phyloP scores from a whole-genome alignment of 2,797 vertebrate genomes.

The Alectoris magna region DNA sequence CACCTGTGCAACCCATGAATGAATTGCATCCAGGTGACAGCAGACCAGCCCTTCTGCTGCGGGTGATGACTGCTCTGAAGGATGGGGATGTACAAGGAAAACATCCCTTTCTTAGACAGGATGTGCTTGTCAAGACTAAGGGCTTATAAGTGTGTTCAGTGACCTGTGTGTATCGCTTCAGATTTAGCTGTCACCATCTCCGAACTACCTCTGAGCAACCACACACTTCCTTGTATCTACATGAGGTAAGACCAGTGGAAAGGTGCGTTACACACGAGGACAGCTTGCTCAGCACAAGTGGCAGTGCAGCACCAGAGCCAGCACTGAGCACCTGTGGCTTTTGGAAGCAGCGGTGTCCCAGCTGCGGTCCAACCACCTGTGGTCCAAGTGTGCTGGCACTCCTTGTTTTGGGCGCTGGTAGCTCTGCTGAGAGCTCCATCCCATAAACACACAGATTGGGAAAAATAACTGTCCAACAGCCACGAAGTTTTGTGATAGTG shows the following conservation, averaged over 20 bases:
- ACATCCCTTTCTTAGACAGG: neutral
- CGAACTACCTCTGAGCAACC: neutral
- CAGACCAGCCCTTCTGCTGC: neutral
- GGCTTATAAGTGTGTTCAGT: neutral
- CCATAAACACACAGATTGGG: fast-evolving
- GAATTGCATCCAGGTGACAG: neutral
- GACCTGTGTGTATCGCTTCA: neutral
- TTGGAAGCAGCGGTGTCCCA: neutral
- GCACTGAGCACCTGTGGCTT: fast-evolving
- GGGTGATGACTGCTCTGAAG: neutral
- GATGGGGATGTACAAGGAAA: neutral
- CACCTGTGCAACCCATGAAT: neutral
- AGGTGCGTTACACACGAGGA: fast-evolving
- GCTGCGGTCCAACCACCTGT: neutral
- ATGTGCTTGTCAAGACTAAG: neutral
- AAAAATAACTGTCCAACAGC: neutral
- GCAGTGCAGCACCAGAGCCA: neutral
- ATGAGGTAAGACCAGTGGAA: neutral
- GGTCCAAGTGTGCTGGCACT: neutral
- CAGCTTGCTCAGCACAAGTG: neutral
- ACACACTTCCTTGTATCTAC: fast-evolving
- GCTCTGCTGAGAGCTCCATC: fast-evolving
- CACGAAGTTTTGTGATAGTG: neutral
- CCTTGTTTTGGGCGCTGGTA: neutral
- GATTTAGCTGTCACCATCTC: neutral